These are phyloP conservation scores for Danio jaintianensis DNA, from an alignment of 2,797 vertebrate genomes.

Conservation along the genomic window DNA sequence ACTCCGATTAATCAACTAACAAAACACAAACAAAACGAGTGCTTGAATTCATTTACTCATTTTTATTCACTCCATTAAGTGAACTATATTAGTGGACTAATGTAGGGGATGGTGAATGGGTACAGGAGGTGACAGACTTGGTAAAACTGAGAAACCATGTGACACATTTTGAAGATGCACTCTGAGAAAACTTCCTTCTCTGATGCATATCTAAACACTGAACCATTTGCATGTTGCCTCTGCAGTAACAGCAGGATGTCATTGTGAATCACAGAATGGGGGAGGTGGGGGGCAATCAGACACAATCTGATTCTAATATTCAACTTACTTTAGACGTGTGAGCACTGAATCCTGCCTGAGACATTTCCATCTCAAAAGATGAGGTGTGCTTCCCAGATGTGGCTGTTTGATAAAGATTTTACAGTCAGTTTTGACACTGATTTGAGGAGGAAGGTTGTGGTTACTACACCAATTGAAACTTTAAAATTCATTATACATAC, in stretches of 20 bases:
- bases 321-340: conserved; percentile 87
- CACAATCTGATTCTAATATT: background rate
- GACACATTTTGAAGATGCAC: background rate
- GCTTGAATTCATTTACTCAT: too few species aligned
- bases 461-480: background rate
- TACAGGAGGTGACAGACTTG: too few species aligned
- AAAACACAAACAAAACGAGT: too few species aligned
- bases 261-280: background rate
- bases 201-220: background rate
- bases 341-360: conserved; percentile 93
- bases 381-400: conserved; percentile 88
- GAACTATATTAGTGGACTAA: too few species aligned
- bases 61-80: too few species aligned
- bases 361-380: conserved; percentile 97
- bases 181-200: background rate
- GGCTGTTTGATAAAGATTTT: conserved; percentile 74
- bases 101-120: too few species aligned
- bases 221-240: background rate
- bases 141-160: background rate
- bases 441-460: background rate
- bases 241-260: background rate
- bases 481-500: background rate
- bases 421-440: background rate
- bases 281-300: background rate
- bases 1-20: too few species aligned